These are phyloP conservation scores for Nomada goodeniana DNA, from an alignment of 2,888 invertebrate species.

Conservation along the genomic window DNA sequence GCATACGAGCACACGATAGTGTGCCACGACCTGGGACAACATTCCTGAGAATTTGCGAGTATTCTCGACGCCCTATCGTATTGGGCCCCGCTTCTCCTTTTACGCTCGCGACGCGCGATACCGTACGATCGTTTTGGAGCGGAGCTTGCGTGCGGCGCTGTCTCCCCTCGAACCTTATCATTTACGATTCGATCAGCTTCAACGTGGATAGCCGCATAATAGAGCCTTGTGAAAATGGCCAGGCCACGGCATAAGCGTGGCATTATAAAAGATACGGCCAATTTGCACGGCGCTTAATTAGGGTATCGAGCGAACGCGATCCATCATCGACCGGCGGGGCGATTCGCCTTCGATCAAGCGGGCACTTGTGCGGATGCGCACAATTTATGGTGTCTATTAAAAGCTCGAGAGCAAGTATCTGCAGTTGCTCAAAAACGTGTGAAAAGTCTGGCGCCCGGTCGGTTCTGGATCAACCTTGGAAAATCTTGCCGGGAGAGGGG, in stretches of 20 bases:
- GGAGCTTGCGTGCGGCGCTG: no score
- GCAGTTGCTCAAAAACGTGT: constrained; percentile 41
- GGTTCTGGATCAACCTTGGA: background rate
- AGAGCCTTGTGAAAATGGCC: background rate
- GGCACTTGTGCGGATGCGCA: constrained; percentile 40
- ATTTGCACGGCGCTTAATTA: constrained; percentile 37
- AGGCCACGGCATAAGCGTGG: background rate
- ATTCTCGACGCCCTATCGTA: constrained; percentile 35
- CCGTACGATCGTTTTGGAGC: background rate
- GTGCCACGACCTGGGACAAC: constrained; percentile 66
- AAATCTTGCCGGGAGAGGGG: background rate
- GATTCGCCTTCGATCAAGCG: constrained; percentile 60
- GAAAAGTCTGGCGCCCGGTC: constrained; percentile 38
- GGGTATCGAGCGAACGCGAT: constrained; percentile 44
- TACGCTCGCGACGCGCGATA: background rate
- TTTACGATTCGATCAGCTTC: background rate
- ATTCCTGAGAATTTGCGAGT: constrained; percentile 55
- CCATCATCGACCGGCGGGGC: constrained; percentile 17
- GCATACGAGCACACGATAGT: constrained; percentile 39
- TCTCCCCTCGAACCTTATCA: background rate
- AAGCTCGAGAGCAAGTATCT: constrained; percentile 67
- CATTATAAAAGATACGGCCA: background rate
- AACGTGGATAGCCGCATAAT: background rate
- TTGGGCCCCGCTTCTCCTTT: constrained; percentile 3
- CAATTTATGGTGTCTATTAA: constrained; percentile 68